Conservation (phyloP, 2,888 invertebrate genomes). For the Epirrita christyi region DNA sequence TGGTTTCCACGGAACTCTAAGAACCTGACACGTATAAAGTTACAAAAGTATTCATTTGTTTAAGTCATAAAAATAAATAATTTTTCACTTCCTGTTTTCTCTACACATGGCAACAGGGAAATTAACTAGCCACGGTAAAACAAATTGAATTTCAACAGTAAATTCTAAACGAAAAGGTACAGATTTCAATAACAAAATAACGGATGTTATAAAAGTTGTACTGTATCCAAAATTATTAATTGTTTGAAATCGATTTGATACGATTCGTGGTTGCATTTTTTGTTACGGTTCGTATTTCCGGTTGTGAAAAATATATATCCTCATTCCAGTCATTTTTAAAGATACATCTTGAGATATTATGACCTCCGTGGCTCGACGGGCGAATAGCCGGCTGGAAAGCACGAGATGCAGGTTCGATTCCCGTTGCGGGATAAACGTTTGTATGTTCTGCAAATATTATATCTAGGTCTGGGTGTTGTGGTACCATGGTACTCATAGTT, state of each 20-base stretch:
- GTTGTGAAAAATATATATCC: constrained; percentile 36
- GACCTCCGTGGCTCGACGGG: too few species aligned
- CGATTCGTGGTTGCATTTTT: constrained; percentile 55
- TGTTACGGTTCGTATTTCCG: constrained; percentile 53
- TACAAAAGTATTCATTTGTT: not conserved
- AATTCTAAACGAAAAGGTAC: constrained; percentile 34
- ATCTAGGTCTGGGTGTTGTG: too few species aligned
- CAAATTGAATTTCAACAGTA: constrained; percentile 12
- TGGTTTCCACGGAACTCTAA: too few species aligned
- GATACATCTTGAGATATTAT: too few species aligned
- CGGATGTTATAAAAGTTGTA: constrained; percentile 45
- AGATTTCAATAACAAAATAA: constrained; percentile 42
- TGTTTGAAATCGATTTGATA: constrained; percentile 66
- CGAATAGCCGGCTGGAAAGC: too few species aligned
- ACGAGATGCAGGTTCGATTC: too few species aligned
- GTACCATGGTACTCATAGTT: too few species aligned
- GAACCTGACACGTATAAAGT: not conserved
- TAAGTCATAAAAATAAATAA: not conserved
- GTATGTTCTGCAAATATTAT: too few species aligned
- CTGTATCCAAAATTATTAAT: constrained; percentile 53
- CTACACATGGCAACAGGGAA: constrained; percentile 1
- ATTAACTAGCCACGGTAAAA: constrained; percentile 9
- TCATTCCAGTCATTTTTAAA: not conserved
- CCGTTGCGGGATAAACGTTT: too few species aligned
- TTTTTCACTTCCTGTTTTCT: constrained; percentile 12